Percentiles rank a stretch among this genome's conserved stretches.
Evolutionary conservation across 1,140 invertebrate genomes (phyloP).

Genomic region (Epicauta chinensis): DNA sequence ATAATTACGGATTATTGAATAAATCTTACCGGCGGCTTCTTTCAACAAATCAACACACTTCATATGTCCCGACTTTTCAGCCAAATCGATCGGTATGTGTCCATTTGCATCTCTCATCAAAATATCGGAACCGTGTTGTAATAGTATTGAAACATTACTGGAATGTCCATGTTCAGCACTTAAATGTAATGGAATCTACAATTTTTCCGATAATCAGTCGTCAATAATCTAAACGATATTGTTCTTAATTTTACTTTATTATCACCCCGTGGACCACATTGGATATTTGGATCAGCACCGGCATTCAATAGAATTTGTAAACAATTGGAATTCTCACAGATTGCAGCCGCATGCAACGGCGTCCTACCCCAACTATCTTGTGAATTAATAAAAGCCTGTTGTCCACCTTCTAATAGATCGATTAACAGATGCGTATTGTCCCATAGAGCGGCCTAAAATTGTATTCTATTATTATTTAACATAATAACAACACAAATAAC

Average conservation of each 20-base stretch:
- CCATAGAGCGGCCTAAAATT: slow-evolving; percentile 74
- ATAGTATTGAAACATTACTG: slow-evolving; percentile 60
- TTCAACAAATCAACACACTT: slow-evolving; percentile 61
- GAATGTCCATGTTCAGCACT: slow-evolving; percentile 73
- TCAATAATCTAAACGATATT: background rate
- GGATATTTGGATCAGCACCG: slow-evolving; percentile 67
- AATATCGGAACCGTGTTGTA: slow-evolving; percentile 63
- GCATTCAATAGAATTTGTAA: slow-evolving; percentile 63
- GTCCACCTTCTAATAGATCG: slow-evolving; percentile 71
- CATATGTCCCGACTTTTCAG: slow-evolving; percentile 64
- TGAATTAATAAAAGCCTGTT: slow-evolving; percentile 61
- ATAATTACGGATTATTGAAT: no score
- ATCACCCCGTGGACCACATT: slow-evolving; percentile 59
- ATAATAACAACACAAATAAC: slow-evolving; percentile 2
- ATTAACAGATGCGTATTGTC: slow-evolving; percentile 82
- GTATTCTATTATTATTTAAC: background rate
- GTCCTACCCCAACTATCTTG: slow-evolving; percentile 73
- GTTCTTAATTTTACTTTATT: slow-evolving; percentile 42
- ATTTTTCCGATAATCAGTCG: slow-evolving; percentile 8
- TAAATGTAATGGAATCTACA: slow-evolving; percentile 72
- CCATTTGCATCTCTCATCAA: slow-evolving; percentile 58
- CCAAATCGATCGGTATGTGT: slow-evolving; percentile 66
- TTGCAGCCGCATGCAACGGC: slow-evolving; percentile 78
- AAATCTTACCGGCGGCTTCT: slow-evolving; percentile 57
- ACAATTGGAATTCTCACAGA: slow-evolving; percentile 79